A percentile compares a stretch with the other conserved stretches of the same genome.
Evolutionary conservation across 1,140 invertebrate genomes (phyloP).

Genomic region (Saccostrea cuccullata): DNA sequence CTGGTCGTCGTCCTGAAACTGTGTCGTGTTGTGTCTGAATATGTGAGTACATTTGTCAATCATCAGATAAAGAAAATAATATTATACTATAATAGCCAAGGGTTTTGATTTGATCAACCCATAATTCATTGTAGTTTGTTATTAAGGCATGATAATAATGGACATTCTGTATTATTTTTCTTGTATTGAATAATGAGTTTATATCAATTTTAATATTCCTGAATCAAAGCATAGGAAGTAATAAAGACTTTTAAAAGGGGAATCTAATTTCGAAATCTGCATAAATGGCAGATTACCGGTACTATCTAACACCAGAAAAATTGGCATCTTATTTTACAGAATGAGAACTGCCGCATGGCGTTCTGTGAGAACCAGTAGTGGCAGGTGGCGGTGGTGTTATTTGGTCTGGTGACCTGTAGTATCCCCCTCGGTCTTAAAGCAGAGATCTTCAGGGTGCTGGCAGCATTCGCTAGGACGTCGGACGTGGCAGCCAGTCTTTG

Average conservation of each 20-base stretch:
- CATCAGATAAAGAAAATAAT: no score
- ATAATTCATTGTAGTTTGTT: no score
- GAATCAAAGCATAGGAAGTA: no score
- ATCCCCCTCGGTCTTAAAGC: conserved; percentile 92
- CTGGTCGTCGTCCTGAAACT: conserved; percentile 89
- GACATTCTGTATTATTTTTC: no score
- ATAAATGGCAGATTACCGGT: neutral
- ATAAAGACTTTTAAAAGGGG: no score
- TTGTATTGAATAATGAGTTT: no score
- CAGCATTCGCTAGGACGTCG: conserved; percentile 86
- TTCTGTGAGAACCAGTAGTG: conserved; percentile 92
- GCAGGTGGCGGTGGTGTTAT: conserved; percentile 87
- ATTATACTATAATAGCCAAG: no score
- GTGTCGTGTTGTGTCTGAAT: conserved; percentile 86
- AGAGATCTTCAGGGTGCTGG: conserved; percentile 87
- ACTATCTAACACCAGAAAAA: neutral
- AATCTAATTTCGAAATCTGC: no score
- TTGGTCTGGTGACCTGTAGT: conserved; percentile 91
- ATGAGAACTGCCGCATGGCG: conserved; percentile 87
- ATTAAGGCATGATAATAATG: no score
- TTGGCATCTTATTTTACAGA: conserved; percentile 78
- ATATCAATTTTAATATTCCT: no score
- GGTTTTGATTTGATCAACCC: no score
- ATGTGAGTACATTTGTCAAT: conserved; percentile 67
- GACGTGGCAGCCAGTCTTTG: conserved; percentile 89